Percentiles rank a stretch among this genome's conserved stretches.
These are phyloP conservation scores for Drusus annulatus DNA, from an alignment of 1,140 invertebrate genomes.

Conservation along the genomic window DNA sequence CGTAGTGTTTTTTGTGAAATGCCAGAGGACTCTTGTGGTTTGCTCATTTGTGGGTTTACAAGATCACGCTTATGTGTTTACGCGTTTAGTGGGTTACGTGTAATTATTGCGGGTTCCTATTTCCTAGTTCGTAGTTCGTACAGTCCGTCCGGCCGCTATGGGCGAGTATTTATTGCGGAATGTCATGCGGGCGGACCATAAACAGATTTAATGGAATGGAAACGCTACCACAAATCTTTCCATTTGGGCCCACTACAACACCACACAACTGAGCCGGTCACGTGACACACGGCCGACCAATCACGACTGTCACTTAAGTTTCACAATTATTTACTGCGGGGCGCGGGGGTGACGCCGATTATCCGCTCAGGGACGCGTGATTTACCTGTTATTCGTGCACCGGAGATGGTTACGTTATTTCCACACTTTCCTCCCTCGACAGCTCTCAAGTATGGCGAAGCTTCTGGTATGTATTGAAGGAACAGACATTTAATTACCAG, in stretches of 20 bases:
- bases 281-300: conserved; percentile 30
- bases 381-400: too few species aligned
- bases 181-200: conserved; percentile 55
- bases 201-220: conserved; percentile 60
- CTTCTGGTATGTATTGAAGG: too few species aligned
- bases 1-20: too few species aligned
- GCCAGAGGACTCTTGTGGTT: not conserved
- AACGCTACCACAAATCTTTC: conserved; percentile 58
- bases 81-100: conserved; percentile 13
- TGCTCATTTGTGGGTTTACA: not conserved
- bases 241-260: conserved; percentile 46
- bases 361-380: too few species aligned
- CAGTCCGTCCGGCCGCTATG: conserved; percentile 7
- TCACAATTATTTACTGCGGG: not conserved
- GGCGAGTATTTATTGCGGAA: conserved; percentile 56
- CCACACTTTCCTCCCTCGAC: too few species aligned
- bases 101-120: not conserved
- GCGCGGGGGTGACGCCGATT: not conserved
- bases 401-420: too few species aligned
- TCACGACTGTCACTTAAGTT: conserved; percentile 9
- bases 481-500: too few species aligned
- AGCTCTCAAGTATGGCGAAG: too few species aligned
- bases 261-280: conserved; percentile 30
- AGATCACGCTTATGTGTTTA: conserved; percentile 3
- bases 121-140: not conserved